Base-by-base conservation (phyloP, 2,888 invertebrate genomes). In the Campoplex nolae region DNA sequence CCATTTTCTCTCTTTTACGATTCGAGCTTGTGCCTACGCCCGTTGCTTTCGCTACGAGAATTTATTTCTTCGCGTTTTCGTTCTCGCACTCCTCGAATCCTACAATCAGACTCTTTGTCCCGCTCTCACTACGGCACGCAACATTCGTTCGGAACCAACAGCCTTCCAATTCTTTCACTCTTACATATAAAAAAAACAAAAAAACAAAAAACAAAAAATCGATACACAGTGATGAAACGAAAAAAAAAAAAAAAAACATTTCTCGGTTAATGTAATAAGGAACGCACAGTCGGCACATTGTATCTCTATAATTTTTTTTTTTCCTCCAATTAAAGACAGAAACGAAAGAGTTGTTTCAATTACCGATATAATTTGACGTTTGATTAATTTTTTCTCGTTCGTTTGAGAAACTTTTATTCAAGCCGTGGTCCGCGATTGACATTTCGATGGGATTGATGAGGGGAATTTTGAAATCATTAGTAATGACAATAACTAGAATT, bases 71-170 rank as follows among this genome's bases (percentile, higher is more conserved):
- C 65, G 51, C 73, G 54, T 77, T 84, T 77, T 80, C 42, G 42
- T 76, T 84, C 68, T 84, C 81, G 23, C 23, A 51, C 77, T 73
- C 81, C 45, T 13, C 32, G 51, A 62, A 82, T 82, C 58, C 67
- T 58, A 58, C 85, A 74, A 79, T 67, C 84, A 78, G 82, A 78
- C 67, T 58, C 78, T 83, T 78, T 78, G 82, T 83, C 65, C 73
- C 82, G 75, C 68, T 85, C 82, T 68, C 73, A 67, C 71, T 77
- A 68, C 77, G 67, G 82, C 77, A 67, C 65, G 48, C 73, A 32
- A 45, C 54, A 76, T 38, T 70, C 51, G 62, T 35, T 54, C 45
- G 45, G 71, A 56, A 80, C 48, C 75, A 62, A 38, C 48, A 56
- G n/a, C 56, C 28, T 75, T 38, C 45, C 9, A 38, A 38, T 54